phyloP scores from a whole-genome alignment of 2,113 vertebrate genomes.

The Barbus barbus region DNA sequence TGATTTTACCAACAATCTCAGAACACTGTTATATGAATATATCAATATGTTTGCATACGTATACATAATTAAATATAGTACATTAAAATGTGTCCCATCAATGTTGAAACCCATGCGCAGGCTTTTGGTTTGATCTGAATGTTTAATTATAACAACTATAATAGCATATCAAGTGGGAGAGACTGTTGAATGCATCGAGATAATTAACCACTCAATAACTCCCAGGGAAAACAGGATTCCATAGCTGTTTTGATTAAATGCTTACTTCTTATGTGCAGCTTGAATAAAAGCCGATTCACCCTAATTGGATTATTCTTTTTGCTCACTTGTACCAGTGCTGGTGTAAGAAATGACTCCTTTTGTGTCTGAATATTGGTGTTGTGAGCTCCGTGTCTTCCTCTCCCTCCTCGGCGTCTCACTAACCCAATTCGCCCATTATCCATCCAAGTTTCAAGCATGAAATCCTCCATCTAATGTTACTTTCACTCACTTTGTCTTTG shows the following conservation, averaged over 20 bases:
- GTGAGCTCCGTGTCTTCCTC: conserved; percentile 17
- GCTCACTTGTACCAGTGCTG: conserved; percentile 18
- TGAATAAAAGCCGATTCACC: conserved; percentile 68
- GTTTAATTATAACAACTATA: conserved; percentile 71
- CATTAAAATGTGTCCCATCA: conserved; percentile 14
- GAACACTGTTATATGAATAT: background rate
- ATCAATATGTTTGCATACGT: background rate
- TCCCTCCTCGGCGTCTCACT: conserved; percentile 17
- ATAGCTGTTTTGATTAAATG: conserved; percentile 69
- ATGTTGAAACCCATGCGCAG: background rate
- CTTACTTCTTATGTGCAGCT: conserved; percentile 61
- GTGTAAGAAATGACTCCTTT: conserved; percentile 58
- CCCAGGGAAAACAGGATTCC: conserved; percentile 58
- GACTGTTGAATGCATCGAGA: conserved; percentile 54
- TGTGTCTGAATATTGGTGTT: conserved; percentile 46
- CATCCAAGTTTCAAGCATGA: conserved; percentile 25
- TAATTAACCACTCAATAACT: conserved; percentile 72
- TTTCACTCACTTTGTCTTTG: conserved; percentile 24
- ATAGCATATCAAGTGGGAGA: conserved; percentile 59
- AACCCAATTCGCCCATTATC: conserved; percentile 1
- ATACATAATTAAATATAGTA: conserved; percentile 25
- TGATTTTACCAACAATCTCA: conserved; percentile 3
- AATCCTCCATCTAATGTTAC: conserved; percentile 27
- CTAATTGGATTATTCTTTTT: conserved; percentile 70
- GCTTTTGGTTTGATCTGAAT: conserved; percentile 60